Percentiles rank a stretch among this genome's conserved stretches.
Evolutionary conservation across 2,797 vertebrate species (phyloP).

Genomic region (Pteronotus mesoamericanus): DNA sequence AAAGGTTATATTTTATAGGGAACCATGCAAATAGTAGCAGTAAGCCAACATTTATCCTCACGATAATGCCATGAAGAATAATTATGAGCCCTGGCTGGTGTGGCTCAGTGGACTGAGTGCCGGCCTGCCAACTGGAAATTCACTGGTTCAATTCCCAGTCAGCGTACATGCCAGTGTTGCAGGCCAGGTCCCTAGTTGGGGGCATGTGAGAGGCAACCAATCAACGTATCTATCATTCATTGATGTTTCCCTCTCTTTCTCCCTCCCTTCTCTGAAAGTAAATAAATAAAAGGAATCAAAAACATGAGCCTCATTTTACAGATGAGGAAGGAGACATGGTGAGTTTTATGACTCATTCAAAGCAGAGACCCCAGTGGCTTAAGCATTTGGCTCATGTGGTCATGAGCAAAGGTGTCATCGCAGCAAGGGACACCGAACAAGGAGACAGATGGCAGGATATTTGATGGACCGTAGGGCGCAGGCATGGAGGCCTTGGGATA

Average conservation of each 20-base stretch:
- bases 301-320: background rate
- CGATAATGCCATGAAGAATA: background rate
- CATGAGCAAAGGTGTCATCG: background rate
- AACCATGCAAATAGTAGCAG: background rate
- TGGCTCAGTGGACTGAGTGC: too few species aligned
- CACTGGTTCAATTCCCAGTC: too few species aligned
- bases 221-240: too few species aligned
- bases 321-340: background rate
- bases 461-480: background rate
- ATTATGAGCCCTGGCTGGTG: too few species aligned
- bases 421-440: background rate
- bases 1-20: background rate
- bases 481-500: background rate
- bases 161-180: too few species aligned
- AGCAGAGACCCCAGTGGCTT: background rate
- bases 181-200: too few species aligned
- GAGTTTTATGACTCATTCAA: background rate
- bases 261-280: too few species aligned
- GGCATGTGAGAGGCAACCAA: too few species aligned
- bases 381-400: background rate
- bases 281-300: too few species aligned
- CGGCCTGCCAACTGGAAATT: too few species aligned
- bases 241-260: too few species aligned
- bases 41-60: background rate
- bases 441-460: background rate